Conservation (phyloP, 64 coral and sea anemone genomes). For the Montipora sp. region DNA sequence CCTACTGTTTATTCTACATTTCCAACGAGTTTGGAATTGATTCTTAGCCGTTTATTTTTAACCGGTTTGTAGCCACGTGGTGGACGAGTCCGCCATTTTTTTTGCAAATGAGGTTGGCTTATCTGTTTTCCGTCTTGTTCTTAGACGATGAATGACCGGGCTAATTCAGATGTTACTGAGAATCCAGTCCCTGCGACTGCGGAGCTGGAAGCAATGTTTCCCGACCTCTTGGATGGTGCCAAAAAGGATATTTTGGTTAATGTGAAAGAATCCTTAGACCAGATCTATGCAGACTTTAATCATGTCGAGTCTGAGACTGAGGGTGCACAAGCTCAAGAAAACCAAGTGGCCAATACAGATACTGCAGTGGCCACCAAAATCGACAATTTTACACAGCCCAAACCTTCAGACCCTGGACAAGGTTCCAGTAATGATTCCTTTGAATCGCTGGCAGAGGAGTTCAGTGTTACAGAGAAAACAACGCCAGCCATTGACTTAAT, state of each 20-base stretch:
- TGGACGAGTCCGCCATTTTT: not conserved
- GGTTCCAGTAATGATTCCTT: not conserved
- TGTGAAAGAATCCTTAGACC: not conserved
- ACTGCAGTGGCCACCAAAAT: not conserved
- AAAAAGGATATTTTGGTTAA: not conserved
- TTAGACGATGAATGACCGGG: not conserved
- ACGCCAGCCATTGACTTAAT: not conserved
- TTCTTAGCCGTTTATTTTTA: too few relatives aligned
- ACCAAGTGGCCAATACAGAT: not conserved
- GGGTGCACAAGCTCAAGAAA: not conserved
- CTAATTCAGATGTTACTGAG: not conserved
- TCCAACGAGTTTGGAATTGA: too few relatives aligned
- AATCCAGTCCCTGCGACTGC: not conserved
- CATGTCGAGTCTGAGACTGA: not conserved
- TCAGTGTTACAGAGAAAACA: slow-evolving; percentile 19
- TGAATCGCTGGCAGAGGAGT: slow-evolving; percentile 10
- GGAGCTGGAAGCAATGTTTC: not conserved
- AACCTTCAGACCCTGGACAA: not conserved
- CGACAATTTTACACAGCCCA: not conserved
- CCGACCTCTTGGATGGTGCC: not conserved
- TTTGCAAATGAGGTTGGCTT: not conserved
- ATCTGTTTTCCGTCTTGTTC: not conserved
- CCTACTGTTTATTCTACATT: too few relatives aligned
- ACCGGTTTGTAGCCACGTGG: not conserved
- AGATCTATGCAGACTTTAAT: not conserved